Evolutionary conservation across 37 sponge, comb jelly and placozoan genomes (phyloP).

Genomic region (Agelas oroides): DNA sequence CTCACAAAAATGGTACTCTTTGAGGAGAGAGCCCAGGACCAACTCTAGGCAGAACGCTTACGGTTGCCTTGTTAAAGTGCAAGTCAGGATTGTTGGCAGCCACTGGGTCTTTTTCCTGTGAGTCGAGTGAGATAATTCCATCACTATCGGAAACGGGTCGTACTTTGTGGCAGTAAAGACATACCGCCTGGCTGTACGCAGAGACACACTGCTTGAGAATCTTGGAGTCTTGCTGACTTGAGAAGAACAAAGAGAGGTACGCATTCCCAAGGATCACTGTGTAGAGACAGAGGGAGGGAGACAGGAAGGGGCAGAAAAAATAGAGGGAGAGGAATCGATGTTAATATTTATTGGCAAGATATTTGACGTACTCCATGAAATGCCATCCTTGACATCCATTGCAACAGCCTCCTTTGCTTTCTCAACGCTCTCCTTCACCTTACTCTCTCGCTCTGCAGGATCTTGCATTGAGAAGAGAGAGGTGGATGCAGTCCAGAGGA

Average conservation of each 20-base stretch:
- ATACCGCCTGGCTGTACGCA: conserved; percentile 80
- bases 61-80: conserved; percentile 84
- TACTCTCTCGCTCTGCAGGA: conserved; percentile 48
- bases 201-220: conserved; percentile 58
- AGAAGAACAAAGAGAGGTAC: conserved; percentile 78
- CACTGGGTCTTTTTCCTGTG: conserved; percentile 78
- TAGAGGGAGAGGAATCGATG: neutral
- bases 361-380: conserved; percentile 77
- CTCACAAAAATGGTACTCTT: too few species aligned
- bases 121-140: neutral
- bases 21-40: too few species aligned
- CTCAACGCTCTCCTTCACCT: conserved; percentile 67
- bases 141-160: too few species aligned
- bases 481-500: too few species aligned
- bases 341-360: too few species aligned
- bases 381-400: conserved; percentile 84
- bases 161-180: too few species aligned
- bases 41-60: conserved; percentile 8
- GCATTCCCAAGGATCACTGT: conserved; percentile 87
- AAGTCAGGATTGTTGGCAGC: conserved; percentile 70
- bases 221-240: conserved; percentile 44
- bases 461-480: conserved; percentile 16
- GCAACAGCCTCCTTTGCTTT: conserved; percentile 83
- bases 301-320: neutral
- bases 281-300: conserved; percentile 1